These are phyloP conservation scores for Trypoxylus dichotomus DNA, from an alignment of 1,140 invertebrate genomes.

Conservation along the genomic window DNA sequence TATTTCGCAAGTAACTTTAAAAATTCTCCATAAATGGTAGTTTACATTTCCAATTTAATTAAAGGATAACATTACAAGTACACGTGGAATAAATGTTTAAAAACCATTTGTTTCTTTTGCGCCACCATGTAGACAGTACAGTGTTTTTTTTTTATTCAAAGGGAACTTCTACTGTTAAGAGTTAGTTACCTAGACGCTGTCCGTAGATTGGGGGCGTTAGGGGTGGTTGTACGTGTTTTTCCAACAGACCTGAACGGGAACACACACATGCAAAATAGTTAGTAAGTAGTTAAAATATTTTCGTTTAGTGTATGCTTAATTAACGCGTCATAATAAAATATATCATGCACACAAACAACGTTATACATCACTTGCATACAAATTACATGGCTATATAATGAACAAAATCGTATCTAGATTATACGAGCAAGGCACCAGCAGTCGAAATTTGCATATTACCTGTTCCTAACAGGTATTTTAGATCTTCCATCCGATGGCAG, in stretches of 20 bases:
- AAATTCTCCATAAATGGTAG: too few relatives aligned
- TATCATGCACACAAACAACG: background rate
- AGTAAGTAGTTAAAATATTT: slow-evolving; percentile 26
- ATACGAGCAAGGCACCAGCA: too few relatives aligned
- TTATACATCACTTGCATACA: background rate
- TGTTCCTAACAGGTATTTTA: slow-evolving; percentile 47
- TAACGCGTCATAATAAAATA: background rate
- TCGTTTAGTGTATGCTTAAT: slow-evolving; percentile 12
- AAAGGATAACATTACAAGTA: too few relatives aligned
- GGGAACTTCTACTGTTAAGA: slow-evolving; percentile 20
- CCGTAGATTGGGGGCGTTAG: slow-evolving; percentile 51
- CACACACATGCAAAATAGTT: slow-evolving; percentile 52
- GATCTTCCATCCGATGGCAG: slow-evolving; percentile 41
- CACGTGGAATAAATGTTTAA: too few relatives aligned
- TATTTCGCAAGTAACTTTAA: too few relatives aligned
- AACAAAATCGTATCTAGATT: background rate
- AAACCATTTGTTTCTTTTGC: too few relatives aligned
- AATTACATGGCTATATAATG: background rate
- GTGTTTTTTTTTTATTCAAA: background rate
- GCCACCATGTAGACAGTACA: too few relatives aligned
- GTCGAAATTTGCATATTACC: slow-evolving; percentile 39
- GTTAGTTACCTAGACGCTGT: slow-evolving; percentile 52
- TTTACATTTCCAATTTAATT: too few relatives aligned
- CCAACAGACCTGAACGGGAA: slow-evolving; percentile 51
- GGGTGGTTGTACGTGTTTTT: slow-evolving; percentile 51